Evolutionary conservation across 2,888 invertebrate genomes (phyloP).

Genomic region (Neoascia interrupta): DNA sequence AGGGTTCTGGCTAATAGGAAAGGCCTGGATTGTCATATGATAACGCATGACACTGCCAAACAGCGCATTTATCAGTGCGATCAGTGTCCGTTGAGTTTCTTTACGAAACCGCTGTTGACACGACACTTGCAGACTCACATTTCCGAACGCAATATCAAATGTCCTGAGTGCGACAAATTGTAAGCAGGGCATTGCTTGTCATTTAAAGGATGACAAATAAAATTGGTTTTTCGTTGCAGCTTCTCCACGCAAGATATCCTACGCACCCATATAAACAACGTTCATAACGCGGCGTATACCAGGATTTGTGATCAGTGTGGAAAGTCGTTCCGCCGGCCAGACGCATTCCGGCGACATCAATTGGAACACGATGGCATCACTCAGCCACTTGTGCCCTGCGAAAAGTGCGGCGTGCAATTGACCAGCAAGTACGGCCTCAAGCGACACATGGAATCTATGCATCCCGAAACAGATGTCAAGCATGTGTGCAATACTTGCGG

Average conservation of each 20-base stretch:
- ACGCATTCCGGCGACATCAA: slow-evolving; percentile 75
- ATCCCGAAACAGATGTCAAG: slow-evolving; percentile 73
- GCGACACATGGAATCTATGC: slow-evolving; percentile 77
- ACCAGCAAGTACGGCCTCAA: slow-evolving; percentile 75
- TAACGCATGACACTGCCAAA: slow-evolving; percentile 73
- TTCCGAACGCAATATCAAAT: slow-evolving; percentile 75
- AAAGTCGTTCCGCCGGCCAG: slow-evolving; percentile 74
- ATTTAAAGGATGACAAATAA: not conserved
- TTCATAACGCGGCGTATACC: slow-evolving; percentile 75
- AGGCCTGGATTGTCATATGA: slow-evolving; percentile 74
- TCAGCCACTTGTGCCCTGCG: slow-evolving; percentile 73
- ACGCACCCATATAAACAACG: slow-evolving; percentile 74
- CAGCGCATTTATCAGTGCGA: slow-evolving; percentile 75
- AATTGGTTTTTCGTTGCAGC: slow-evolving; percentile 66
- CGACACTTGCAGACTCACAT: slow-evolving; percentile 76
- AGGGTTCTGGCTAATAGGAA: slow-evolving; percentile 74
- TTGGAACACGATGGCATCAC: slow-evolving; percentile 75
- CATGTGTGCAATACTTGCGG: slow-evolving; percentile 75
- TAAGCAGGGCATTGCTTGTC: slow-evolving; percentile 56
- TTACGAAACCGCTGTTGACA: slow-evolving; percentile 73
- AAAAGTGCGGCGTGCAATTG: slow-evolving; percentile 75
- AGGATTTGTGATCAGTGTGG: slow-evolving; percentile 78
- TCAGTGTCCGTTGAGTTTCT: slow-evolving; percentile 75
- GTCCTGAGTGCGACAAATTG: slow-evolving; percentile 75
- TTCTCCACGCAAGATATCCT: slow-evolving; percentile 75